phyloP scores from a whole-genome alignment of 2,113 vertebrate species.

The Cyprinus carpio region DNA sequence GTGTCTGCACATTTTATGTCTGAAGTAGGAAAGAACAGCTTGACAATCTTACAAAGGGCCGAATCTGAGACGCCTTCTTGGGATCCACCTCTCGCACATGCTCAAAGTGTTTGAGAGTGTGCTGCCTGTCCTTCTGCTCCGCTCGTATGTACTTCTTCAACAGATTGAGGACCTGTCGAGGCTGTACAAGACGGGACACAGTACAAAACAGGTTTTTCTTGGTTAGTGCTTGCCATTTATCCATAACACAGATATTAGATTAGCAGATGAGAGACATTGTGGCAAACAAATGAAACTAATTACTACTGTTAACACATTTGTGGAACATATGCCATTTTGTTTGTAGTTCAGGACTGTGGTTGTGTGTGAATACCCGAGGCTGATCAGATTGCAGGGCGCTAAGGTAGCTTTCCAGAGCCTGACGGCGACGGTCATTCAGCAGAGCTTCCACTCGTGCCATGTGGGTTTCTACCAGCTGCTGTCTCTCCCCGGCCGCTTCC shows the following conservation, averaged over 20 bases:
- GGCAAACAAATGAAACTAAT: not conserved
- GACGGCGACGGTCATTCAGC: slow-evolving; percentile 88
- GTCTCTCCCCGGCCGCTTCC: slow-evolving; percentile 93
- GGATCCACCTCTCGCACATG: slow-evolving; percentile 91
- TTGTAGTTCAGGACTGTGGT: not conserved
- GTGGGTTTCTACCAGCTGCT: slow-evolving; percentile 97
- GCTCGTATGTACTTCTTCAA: slow-evolving; percentile 90
- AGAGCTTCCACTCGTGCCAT: slow-evolving; percentile 93
- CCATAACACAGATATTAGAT: not conserved
- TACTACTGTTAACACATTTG: not conserved
- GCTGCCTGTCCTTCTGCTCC: slow-evolving; percentile 92
- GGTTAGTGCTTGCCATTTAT: not conserved
- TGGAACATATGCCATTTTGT: not conserved
- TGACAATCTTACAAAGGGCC: slow-evolving; percentile 82
- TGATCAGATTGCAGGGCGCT: slow-evolving; percentile 87
- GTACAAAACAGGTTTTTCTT: not conserved
- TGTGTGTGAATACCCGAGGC: slow-evolving; percentile 76
- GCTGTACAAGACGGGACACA: slow-evolving; percentile 66
- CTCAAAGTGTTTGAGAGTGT: slow-evolving; percentile 93
- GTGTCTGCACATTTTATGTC: not conserved
- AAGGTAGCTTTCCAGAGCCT: slow-evolving; percentile 93
- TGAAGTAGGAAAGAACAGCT: not conserved
- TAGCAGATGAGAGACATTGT: not conserved
- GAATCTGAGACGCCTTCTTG: slow-evolving; percentile 94
- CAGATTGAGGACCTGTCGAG: slow-evolving; percentile 89